Percentiles rank a stretch among this genome's conserved stretches.
phyloP scores from a whole-genome alignment of 1,140 invertebrate genomes.

The Camponotus pennsylvanicus region DNA sequence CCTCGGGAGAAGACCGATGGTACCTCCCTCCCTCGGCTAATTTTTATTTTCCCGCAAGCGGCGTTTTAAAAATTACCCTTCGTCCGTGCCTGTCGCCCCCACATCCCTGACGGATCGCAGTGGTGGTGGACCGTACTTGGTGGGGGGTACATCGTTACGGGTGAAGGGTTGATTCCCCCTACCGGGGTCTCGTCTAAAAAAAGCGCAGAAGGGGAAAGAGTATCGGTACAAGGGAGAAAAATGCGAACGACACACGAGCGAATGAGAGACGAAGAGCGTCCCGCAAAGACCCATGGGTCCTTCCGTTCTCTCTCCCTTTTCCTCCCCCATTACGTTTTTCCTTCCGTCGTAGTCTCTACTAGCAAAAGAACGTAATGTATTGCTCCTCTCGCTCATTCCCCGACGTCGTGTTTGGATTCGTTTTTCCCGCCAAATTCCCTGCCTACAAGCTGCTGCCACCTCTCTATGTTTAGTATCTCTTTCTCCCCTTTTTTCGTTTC shows the following conservation, averaged over 20 bases:
- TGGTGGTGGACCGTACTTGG: constrained; percentile 57
- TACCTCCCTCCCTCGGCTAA: constrained; percentile 72
- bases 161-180: constrained; percentile 65
- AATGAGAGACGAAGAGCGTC: constrained; percentile 53
- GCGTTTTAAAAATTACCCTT: constrained; percentile 83
- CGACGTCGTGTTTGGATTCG: constrained; percentile 82
- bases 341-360: constrained; percentile 69
- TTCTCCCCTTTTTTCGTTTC: background rate
- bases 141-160: constrained; percentile 50
- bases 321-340: constrained; percentile 43
- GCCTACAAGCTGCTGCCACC: constrained; percentile 77
- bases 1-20: constrained; percentile 70
- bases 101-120: background rate
- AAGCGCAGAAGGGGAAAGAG: constrained; percentile 59
- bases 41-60: constrained; percentile 84
- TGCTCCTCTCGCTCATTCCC: constrained; percentile 78
- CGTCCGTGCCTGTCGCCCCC: constrained; percentile 31
- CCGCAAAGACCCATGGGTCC: constrained; percentile 38
- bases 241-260: background rate
- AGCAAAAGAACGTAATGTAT: constrained; percentile 83
- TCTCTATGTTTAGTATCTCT: constrained; percentile 58
- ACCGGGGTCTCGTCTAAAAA: constrained; percentile 56
- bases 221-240: constrained; percentile 62
- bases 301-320: constrained; percentile 54
- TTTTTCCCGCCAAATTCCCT: constrained; percentile 85